Evolutionary conservation across 2,888 invertebrate species (phyloP).

Genomic region (Phaedon cochleariae): DNA sequence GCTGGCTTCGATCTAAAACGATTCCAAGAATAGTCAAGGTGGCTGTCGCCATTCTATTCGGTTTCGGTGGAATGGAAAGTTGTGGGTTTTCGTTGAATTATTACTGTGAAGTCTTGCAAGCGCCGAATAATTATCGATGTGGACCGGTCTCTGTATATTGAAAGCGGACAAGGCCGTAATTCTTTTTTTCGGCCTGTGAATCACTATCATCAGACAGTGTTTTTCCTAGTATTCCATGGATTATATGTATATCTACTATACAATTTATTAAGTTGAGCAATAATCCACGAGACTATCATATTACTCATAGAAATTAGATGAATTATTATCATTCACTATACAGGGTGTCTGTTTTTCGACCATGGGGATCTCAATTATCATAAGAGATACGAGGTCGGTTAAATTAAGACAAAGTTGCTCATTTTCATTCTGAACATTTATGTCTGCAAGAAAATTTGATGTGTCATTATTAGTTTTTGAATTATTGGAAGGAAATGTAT

Average conservation of each 20-base stretch:
- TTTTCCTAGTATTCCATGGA: slow-evolving; percentile 16
- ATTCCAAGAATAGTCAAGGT: slow-evolving; percentile 40
- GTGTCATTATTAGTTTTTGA: no score
- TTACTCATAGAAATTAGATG: not conserved
- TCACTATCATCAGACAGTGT: slow-evolving; percentile 20
- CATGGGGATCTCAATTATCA: no score
- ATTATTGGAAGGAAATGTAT: no score
- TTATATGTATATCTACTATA: not conserved
- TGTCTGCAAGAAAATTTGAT: no score
- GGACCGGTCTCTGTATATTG: slow-evolving; percentile 14
- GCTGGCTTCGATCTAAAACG: slow-evolving; percentile 37
- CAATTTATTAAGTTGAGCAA: not conserved
- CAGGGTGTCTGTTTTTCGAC: no score
- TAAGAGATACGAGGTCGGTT: no score
- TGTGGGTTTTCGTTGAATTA: slow-evolving; percentile 43
- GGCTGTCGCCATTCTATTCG: no score
- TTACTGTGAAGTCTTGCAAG: slow-evolving; percentile 38
- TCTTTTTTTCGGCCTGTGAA: slow-evolving; percentile 15
- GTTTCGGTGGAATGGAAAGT: slow-evolving; percentile 37
- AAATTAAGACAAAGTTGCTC: no score
- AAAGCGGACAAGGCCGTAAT: slow-evolving; percentile 25
- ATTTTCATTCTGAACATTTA: no score
- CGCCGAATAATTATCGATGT: slow-evolving; percentile 29
- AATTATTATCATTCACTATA: no score
- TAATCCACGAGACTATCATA: not conserved